Evolutionary conservation across 2,888 invertebrate species (phyloP), one percentile per base, ranked within the genome.

Genomic region (Amiota minor): DNA sequence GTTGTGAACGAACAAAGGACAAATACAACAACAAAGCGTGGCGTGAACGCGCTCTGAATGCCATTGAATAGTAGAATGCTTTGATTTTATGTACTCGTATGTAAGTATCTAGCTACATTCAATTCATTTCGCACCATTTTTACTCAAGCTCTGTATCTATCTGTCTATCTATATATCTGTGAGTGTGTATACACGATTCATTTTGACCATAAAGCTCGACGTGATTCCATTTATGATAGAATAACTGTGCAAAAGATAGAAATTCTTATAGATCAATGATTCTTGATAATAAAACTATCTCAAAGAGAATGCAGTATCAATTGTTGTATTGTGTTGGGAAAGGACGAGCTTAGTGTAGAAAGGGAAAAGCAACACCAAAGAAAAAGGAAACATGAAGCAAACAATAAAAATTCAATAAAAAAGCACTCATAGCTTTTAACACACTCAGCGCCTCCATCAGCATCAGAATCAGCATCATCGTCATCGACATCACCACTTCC

Each of bases 391-490:
- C 78, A 35, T 35, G 76, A 81, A 82, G 50, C 81, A 84, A 83
- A 83, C 83, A 83, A 83, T 83, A 84, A 83, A 84, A 83, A 81
- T 83, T 80, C 83, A 84, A 83, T 83, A 83, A 83, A 84, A 80
- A 79, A 83, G 80, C 77, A 81, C 84, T 83, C 71, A 81, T 80
- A 77, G 84, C 84, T 84, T 83, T 84, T 83, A 80, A 81, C 67
- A 77, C 77, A 70, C 71, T 77, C 77, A 64, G 45, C 35, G 35
- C 35, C 35, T 35, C 35, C 35, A 35, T 35, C 35, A 35, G 6
- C 35, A 35, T 35, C 35, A 35, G 0, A 3, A 35, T 35, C 35
- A 35, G 1, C 23, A 23, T 23, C 23, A 23, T 23, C 23, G 3
- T 3, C 23, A 23, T 23, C 23, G 3, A 1, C 23, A 23, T 35